Percentiles rank a stretch among this genome's conserved stretches.
phyloP scores from a whole-genome alignment of 2,888 invertebrate species.

The Plemyria rubiginata region DNA sequence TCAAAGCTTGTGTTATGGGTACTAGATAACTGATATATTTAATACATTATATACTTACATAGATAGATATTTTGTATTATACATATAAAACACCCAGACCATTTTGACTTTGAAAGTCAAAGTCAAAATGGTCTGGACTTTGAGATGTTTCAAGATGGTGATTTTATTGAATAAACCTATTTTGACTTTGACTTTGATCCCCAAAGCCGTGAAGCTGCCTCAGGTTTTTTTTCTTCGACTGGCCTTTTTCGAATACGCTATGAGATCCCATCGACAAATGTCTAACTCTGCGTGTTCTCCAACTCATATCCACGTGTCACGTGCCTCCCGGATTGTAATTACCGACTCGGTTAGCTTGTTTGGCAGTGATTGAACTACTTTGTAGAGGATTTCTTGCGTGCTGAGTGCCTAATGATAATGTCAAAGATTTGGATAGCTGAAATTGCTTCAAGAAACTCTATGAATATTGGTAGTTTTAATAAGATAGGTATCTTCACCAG shows the following conservation, averaged over 20 bases:
- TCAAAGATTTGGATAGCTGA: not conserved
- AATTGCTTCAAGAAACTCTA: not conserved
- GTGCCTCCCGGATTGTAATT: constrained; percentile 14
- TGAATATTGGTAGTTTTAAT: constrained; percentile 4
- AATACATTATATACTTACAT: no score
- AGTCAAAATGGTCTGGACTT: no score
- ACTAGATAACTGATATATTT: no score
- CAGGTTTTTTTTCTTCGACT: not conserved
- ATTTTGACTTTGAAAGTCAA: no score
- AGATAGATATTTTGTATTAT: no score
- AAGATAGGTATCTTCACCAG: not conserved
- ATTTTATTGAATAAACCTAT: no score
- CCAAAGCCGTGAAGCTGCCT: no score
- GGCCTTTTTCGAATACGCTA: constrained; percentile 4
- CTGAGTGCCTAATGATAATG: constrained; percentile 1
- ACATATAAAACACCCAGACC: no score
- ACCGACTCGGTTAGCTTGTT: constrained; percentile 11
- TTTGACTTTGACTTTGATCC: no score
- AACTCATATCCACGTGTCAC: not conserved
- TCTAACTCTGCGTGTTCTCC: constrained; percentile 1
- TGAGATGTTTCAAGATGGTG: no score
- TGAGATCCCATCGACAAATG: not conserved
- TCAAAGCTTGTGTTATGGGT: no score
- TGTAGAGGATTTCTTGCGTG: constrained; percentile 8
- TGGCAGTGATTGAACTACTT: constrained; percentile 6